Base-by-base conservation (phyloP, 2,113 vertebrate genomes). In the Thamnophis sirtalis region DNA sequence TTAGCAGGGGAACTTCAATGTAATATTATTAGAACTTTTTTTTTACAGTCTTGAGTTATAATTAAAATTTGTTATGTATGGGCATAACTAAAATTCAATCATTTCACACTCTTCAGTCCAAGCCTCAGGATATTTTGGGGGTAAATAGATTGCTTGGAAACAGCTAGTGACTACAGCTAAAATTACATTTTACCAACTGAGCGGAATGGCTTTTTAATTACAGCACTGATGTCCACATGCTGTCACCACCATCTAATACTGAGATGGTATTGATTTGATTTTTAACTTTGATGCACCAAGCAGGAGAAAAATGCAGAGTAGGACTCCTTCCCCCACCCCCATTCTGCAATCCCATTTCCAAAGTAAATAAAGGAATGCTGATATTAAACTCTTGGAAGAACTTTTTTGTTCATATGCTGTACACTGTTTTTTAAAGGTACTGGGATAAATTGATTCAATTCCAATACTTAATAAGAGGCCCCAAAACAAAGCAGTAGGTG, bases 171-270 rank as follows among this genome's bases (percentile, higher is more conserved):
- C 97, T 97, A 96, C 95, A 96, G 96, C 95, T 98, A 97, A 97
- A 98, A 98, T 98, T 98, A 96, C 96, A 97, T 97, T 97, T 98
- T 97, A 97, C 96, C 95, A 96, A 97, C 95, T 97, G 96, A 97
- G 97, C 94, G 97, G 97, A 97, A 96, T 97, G 97, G 96, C 95
- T 98, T 98, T 98, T 98, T 97, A 98, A 98, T 98, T 97, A 97
- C 96, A 97, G 94, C 95, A 96, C 96, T 97, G 97, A 96, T 97
- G 97, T 96, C 96, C 96, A 0, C 97, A 96, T 96, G 95, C 97
- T 98, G 97, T 97, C 95, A 95, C 96, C 97, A 97, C 96, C 87
- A 0, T 97, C 96, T 97, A 96, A 98, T 96, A 96, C 96, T 96
- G 96, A 96, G 96, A 97, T 95, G 91, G 94, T 97, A 98, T 96